These are phyloP conservation scores for Poecilia wingei DNA, from an alignment of 2,797 vertebrate genomes.

Conservation along the genomic window DNA sequence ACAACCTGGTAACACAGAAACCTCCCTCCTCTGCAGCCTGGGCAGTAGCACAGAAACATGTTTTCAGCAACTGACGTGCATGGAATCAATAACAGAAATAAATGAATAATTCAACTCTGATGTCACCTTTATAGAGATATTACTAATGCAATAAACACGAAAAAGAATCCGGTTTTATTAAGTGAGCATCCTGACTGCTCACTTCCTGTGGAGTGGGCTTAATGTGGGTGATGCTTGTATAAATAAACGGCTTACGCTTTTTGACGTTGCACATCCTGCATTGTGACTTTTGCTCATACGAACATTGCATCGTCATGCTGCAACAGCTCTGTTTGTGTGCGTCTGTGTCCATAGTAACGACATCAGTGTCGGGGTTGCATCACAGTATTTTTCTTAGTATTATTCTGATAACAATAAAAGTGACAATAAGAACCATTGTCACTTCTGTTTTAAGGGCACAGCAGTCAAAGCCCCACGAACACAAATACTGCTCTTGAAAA, in stretches of 20 bases:
- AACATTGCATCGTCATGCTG: background rate
- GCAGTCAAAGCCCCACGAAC: too few species aligned
- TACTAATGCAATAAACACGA: background rate
- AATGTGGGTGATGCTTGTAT: background rate
- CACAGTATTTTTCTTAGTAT: too few species aligned
- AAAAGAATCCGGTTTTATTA: background rate
- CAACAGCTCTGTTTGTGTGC: background rate
- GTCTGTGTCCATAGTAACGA: constrained; percentile 10
- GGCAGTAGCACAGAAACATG: background rate
- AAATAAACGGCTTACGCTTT: background rate
- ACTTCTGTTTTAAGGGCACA: too few species aligned
- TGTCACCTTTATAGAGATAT: background rate
- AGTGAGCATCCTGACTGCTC: background rate
- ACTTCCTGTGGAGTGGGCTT: background rate
- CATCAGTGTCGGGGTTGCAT: background rate
- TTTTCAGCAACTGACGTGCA: background rate
- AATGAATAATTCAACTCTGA: background rate
- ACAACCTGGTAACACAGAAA: constrained; percentile 88
- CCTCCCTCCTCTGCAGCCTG: background rate
- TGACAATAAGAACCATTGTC: too few species aligned
- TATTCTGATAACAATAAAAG: too few species aligned
- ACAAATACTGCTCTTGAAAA: too few species aligned
- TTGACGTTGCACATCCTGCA: background rate
- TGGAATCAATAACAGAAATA: background rate
- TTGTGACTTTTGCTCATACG: background rate